Evolutionary conservation across 2,888 invertebrate genomes (phyloP), one percentile per base, ranked within the genome.

Genomic region (Ariolimax columbianus): DNA sequence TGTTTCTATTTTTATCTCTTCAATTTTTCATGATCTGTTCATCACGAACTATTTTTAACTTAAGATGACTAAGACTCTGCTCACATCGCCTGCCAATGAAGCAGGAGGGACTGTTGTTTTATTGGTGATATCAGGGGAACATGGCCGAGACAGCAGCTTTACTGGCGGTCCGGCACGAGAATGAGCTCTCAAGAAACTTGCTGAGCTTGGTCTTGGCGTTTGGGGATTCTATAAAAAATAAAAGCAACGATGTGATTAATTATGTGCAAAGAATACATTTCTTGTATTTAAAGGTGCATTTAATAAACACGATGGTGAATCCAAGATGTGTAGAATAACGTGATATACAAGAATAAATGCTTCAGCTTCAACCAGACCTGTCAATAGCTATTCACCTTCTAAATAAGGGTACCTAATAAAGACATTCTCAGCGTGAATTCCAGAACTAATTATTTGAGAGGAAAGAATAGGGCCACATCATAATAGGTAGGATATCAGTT

Each of bases 111-210:
- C 91, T 47, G 92, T 90, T 1, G 90, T 84, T 83, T 91, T 91
- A 36, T 87, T 82, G 23, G 90, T 83, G 9, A 91, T 89, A 43
- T 91, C 91, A 38, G 91, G 91, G 19, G 91, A 89, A 86, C 90
- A 90, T 26, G 92, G 91, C 51, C 91, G 84, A 51, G 90, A 90
- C 51, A 89, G 87, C 19, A 91, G 87, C 84, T 90, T 90, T 0
- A 91, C 90, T 11, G 91, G 88, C 0, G 91, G 91, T 55, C 92
- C 92, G 38, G 93, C 90, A 73, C 93, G 89, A 30, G 94, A 93
- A 87, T 94, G 94, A 40, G 94, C 94, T 80, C 94, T 84, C 63
- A 94, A 89, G 87, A 91, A 94, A 66, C 89, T 88, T 17, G 92
- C 92, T 38, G 93, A 92, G 55, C 90, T 88, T 26, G 94, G 93